These are phyloP conservation scores for Edolisoma coerulescens DNA, from an alignment of 2,113 vertebrate genomes.

Conservation along the genomic window DNA sequence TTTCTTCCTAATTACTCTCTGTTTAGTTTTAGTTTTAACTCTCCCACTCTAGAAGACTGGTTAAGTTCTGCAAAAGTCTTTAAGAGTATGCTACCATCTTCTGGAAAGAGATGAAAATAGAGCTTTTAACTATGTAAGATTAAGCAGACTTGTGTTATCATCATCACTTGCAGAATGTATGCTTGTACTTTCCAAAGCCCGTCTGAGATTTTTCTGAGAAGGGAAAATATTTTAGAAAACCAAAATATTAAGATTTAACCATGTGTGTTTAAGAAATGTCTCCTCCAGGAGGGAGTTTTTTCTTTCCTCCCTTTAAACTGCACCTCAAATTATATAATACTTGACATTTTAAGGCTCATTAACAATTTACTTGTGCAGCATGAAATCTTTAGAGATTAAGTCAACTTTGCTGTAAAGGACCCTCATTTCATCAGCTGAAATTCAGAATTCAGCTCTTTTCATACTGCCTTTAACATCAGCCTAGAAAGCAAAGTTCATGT, in stretches of 20 bases:
- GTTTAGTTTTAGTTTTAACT: background rate
- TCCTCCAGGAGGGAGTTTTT: background rate
- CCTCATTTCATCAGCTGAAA: background rate
- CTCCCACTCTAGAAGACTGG: background rate
- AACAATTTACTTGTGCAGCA: background rate
- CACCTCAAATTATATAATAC: background rate
- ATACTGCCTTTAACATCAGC: background rate
- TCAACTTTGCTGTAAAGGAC: background rate
- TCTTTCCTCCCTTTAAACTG: background rate
- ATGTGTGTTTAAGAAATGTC: background rate
- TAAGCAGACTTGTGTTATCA: background rate
- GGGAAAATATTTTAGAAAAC: background rate
- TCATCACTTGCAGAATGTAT: background rate
- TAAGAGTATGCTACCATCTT: slow-evolving; percentile 62
- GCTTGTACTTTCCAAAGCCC: background rate
- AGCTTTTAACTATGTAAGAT: background rate
- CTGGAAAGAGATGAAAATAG: slow-evolving; percentile 41
- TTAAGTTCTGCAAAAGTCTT: background rate
- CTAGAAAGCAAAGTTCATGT: slow-evolving; percentile 40
- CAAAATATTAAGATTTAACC: background rate
- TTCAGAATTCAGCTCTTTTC: background rate
- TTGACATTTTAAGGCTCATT: background rate
- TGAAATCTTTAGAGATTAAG: background rate
- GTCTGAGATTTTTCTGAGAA: background rate
- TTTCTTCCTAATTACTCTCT: background rate